Base-by-base conservation (phyloP, 2,113 vertebrate genomes). In the Lichenostomus cassidix region DNA sequence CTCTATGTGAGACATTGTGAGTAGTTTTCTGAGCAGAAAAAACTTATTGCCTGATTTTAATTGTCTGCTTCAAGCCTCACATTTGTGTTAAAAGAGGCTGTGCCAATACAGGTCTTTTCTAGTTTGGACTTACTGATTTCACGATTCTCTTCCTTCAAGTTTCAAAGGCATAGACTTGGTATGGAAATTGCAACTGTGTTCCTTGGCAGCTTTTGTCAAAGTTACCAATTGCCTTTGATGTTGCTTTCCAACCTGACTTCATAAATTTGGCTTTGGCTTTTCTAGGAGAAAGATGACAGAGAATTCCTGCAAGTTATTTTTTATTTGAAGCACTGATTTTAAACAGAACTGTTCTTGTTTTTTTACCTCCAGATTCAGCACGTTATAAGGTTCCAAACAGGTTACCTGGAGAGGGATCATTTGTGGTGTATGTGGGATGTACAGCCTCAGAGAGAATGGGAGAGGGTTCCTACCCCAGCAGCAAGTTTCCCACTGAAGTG, bases 181-280 rank as follows among this genome's bases (percentile, higher is more conserved):
- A 68, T 74, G 37, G 37, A 87, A 91, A 78, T 49, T 56, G 52
- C 33, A 41, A 75, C 28, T n/a, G 13, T 37, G n/a, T 77, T 74
- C 41, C 50, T 76, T 94, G 91, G 39, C 71, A 90, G n/a, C 21
- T 89, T 85, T 76, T 0, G 4, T 91, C 46, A 83, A 89, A 84
- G 64, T 76, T 87, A 67, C 67, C 58, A 74, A 16, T 2, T 6
- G 52, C 4, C 14, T 93, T 95, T 93, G 67, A 91, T 90, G 35
- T 11, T 49, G 10, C 23, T 91, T 95, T 95, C 78, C 70, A 87
- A 42, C 15, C 21, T 64, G 59, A 85, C 41, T 83, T 89, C 15
- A 85, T 73, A 85, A 71, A 90, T 87, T 89, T 91, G 68, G 47
- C 87, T 92, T 92, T 82, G 41, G 23, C 25, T 89, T 78, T 92